phyloP scores from a whole-genome alignment of 2,113 vertebrate species.

The Petrocephalus microphthalmus region DNA sequence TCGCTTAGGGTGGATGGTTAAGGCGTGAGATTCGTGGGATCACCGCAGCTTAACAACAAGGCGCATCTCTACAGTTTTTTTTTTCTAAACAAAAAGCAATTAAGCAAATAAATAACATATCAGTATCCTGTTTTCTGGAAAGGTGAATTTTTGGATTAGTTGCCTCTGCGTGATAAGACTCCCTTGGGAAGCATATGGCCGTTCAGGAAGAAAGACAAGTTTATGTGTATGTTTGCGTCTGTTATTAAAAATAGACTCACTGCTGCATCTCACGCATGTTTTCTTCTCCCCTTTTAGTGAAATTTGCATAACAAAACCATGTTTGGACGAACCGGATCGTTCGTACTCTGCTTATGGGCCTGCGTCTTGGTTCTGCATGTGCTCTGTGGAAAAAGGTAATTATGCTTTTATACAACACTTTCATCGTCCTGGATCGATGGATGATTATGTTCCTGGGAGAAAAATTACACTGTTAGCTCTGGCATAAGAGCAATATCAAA shows the following conservation, averaged over 20 bases:
- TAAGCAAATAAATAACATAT: not conserved
- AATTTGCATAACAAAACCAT: conserved; percentile 66
- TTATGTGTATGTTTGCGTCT: not conserved
- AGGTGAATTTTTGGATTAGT: conserved; percentile 11
- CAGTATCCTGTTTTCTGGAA: not conserved
- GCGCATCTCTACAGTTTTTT: not conserved
- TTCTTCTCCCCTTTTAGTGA: conserved; percentile 65
- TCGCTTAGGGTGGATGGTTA: conserved; percentile 10
- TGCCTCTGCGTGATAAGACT: not conserved
- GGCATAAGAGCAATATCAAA: conserved; percentile 20
- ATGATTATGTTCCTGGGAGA: not conserved
- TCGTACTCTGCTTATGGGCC: conserved; percentile 76
- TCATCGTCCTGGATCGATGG: not conserved
- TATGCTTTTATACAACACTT: conserved; percentile 22
- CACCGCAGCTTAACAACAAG: not conserved
- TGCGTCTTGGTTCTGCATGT: conserved; percentile 71
- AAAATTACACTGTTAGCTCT: not conserved
- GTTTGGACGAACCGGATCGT: conserved; percentile 71
- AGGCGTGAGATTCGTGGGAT: not conserved
- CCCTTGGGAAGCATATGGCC: not conserved
- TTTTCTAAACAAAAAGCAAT: not conserved
- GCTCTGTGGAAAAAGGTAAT: conserved; percentile 84
- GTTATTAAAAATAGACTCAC: not conserved
- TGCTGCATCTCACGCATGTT: not conserved
- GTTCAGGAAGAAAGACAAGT: not conserved